These are phyloP conservation scores for Corapipo altera DNA, from an alignment of 2,113 vertebrate species.

Conservation along the genomic window DNA sequence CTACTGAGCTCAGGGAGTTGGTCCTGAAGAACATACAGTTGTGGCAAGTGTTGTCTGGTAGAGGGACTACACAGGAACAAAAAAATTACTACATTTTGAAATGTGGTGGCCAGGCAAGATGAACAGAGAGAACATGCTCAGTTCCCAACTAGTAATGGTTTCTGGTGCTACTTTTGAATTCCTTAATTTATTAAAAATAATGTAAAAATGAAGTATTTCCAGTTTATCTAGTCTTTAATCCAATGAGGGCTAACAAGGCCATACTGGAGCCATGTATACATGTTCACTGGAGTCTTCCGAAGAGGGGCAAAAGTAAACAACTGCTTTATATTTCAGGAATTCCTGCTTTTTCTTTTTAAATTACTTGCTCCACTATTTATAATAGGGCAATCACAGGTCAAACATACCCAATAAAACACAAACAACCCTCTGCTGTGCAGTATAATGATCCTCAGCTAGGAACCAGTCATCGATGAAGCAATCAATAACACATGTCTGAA, in stretches of 20 bases:
- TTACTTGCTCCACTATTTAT: background rate
- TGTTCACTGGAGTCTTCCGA: background rate
- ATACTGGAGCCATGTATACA: background rate
- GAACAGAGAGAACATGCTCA: background rate
- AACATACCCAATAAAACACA: background rate
- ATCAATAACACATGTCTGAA: constrained; percentile 25
- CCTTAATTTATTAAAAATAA: background rate
- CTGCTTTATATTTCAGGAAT: background rate
- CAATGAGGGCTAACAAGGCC: background rate
- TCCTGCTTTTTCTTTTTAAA: background rate
- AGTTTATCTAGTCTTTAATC: background rate
- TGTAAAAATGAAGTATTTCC: background rate
- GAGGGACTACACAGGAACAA: background rate
- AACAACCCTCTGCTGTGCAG: background rate
- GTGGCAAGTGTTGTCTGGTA: background rate
- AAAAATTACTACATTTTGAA: accelerated
- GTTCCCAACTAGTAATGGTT: background rate
- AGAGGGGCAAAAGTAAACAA: background rate
- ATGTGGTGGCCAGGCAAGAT: background rate
- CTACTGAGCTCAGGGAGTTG: too few species aligned
- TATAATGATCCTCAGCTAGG: background rate
- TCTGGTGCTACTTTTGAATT: background rate
- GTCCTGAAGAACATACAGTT: accelerated
- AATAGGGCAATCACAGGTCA: background rate
- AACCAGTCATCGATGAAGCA: background rate